Conservation (phyloP, 2,797 vertebrate genomes). For the Lacerta agilis region DNA sequence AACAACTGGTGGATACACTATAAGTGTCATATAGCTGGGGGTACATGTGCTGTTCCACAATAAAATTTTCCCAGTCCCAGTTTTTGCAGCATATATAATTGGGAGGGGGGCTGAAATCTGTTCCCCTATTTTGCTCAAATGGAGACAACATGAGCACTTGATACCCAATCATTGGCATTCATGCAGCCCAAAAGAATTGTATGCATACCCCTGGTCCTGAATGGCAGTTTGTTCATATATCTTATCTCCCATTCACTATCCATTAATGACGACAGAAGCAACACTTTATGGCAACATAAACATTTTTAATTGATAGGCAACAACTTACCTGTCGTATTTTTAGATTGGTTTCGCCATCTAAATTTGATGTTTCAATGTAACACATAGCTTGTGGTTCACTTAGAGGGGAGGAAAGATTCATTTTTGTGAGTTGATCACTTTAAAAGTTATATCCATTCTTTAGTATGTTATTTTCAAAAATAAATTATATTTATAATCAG, state of each 20-base stretch:
- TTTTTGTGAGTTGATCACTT: conserved; percentile 46
- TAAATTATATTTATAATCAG: neutral
- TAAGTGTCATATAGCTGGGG: neutral
- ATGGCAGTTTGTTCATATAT: neutral
- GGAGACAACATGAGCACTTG: neutral
- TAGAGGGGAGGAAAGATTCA: conserved; percentile 61
- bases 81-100: neutral
- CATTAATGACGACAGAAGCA: neutral
- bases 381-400: conserved; percentile 99
- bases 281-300: conserved; percentile 7
- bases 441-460: conserved; percentile 9
- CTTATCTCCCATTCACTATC: neutral
- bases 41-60: neutral
- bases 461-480: conserved; percentile 12
- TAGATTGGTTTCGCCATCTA: conserved; percentile 99
- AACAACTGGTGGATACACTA: neutral
- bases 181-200: neutral
- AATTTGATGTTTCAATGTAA: conserved; percentile 98
- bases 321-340: conserved; percentile 96
- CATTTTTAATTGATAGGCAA: conserved; percentile 20
- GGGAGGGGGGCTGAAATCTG: neutral
- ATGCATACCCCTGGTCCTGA: neutral
- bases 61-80: neutral
- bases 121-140: neutral
- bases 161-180: neutral